These are phyloP conservation scores for Cnemophilus loriae DNA, from an alignment of 2,113 vertebrate species.

Conservation along the genomic window DNA sequence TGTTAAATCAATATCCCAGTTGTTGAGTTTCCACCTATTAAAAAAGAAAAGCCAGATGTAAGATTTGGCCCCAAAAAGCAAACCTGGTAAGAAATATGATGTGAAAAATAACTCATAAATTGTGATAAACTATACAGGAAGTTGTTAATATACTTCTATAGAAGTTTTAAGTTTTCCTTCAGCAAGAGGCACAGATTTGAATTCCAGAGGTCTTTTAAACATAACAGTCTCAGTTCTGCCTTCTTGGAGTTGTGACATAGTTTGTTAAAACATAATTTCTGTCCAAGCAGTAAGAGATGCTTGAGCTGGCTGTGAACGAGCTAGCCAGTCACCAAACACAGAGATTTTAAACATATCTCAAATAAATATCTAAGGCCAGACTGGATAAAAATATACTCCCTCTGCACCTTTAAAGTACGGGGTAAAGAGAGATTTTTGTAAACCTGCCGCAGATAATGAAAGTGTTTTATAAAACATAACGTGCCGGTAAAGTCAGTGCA, in stretches of 20 bases:
- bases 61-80: neutral
- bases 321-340: neutral
- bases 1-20: slow-evolving; percentile 77
- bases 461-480: neutral
- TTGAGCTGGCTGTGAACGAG: neutral
- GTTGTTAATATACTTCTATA: neutral
- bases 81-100: neutral
- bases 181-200: neutral
- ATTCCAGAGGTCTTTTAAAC: neutral
- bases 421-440: neutral
- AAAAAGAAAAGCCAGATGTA: slow-evolving; percentile 11
- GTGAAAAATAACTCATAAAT: neutral
- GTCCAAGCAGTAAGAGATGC: neutral
- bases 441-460: neutral
- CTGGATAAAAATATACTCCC: neutral
- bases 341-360: neutral
- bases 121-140: neutral
- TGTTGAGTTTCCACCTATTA: slow-evolving; percentile 86
- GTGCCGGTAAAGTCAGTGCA: neutral
- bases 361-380: neutral
- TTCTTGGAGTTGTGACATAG: neutral
- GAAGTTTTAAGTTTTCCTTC: neutral
- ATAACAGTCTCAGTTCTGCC: neutral
- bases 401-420: neutral
- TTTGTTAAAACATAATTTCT: neutral